phyloP scores from a whole-genome alignment of 2,888 invertebrate species.

The Cerceris rybyensis region DNA sequence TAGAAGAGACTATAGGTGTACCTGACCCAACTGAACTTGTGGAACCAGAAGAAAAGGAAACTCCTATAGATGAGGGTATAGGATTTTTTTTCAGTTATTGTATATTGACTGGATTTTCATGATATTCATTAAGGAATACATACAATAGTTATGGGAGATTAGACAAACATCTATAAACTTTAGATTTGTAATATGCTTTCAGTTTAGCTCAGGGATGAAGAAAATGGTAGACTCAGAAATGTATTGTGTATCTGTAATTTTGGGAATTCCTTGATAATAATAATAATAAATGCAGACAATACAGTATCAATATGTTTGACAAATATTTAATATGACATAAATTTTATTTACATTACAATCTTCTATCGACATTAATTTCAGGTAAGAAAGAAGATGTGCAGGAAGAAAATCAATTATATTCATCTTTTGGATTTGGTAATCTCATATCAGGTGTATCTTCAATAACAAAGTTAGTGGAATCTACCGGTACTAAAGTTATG shows the following conservation, averaged over 20 bases:
- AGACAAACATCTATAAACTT: too few species aligned
- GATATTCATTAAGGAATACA: too few species aligned
- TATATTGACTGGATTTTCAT: not conserved
- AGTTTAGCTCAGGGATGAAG: too few species aligned
- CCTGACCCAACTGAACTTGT: conserved; percentile 92
- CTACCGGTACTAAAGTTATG: conserved; percentile 88
- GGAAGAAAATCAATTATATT: conserved; percentile 60
- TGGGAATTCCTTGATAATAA: too few species aligned
- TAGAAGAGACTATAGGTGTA: conserved; percentile 92
- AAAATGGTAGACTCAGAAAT: too few species aligned
- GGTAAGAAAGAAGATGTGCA: conserved; percentile 50
- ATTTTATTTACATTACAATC: not conserved
- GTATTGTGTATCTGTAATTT: too few species aligned
- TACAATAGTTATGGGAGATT: too few species aligned
- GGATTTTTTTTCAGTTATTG: not conserved
- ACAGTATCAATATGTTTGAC: not conserved
- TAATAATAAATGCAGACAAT: not conserved
- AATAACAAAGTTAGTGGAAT: conserved; percentile 87
- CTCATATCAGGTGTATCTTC: conserved; percentile 86
- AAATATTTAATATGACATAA: not conserved
- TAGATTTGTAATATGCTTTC: too few species aligned
- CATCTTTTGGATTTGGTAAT: conserved; percentile 85
- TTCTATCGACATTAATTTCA: conserved; percentile 42
- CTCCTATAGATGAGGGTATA: conserved; percentile 34
- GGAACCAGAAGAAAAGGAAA: conserved; percentile 69